Evolutionary conservation across 2,888 invertebrate species (phyloP).

Genomic region (Agrotis clavis): DNA sequence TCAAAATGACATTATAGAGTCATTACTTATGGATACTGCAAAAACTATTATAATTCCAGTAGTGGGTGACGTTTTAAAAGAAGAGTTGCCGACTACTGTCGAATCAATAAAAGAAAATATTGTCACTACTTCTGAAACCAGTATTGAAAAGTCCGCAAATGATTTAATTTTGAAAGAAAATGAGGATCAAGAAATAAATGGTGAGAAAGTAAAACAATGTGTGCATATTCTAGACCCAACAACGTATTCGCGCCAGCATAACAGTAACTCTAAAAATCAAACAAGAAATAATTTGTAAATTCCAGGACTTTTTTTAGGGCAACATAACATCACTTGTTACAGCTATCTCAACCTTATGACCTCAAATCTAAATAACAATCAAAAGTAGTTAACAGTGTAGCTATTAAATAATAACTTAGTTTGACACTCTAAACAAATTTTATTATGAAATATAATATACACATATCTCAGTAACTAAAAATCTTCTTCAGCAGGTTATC

Average conservation of each 20-base stretch:
- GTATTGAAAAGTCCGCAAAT: background rate
- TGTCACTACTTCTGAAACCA: background rate
- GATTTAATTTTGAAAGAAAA: background rate
- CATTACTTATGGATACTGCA: slow-evolving; percentile 31
- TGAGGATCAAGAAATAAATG: background rate
- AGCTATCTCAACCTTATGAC: background rate
- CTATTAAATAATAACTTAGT: background rate
- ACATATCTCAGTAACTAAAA: background rate
- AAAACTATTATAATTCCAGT: slow-evolving; percentile 42
- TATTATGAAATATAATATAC: too few relatives aligned
- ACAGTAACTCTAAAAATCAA: slow-evolving; percentile 29
- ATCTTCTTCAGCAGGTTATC: background rate
- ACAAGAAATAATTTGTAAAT: background rate
- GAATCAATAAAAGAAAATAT: background rate
- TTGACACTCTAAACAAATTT: too few relatives aligned
- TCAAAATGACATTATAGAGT: slow-evolving; percentile 23
- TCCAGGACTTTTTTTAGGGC: background rate
- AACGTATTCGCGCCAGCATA: background rate
- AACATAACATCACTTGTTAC: background rate
- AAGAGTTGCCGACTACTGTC: background rate
- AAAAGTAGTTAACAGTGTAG: background rate
- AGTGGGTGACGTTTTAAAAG: slow-evolving; percentile 23
- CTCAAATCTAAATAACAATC: too few relatives aligned
- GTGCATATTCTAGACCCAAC: background rate
- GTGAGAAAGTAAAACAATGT: background rate